Evolutionary conservation across 2,888 invertebrate genomes (phyloP).

Genomic region (Tachina grossa): DNA sequence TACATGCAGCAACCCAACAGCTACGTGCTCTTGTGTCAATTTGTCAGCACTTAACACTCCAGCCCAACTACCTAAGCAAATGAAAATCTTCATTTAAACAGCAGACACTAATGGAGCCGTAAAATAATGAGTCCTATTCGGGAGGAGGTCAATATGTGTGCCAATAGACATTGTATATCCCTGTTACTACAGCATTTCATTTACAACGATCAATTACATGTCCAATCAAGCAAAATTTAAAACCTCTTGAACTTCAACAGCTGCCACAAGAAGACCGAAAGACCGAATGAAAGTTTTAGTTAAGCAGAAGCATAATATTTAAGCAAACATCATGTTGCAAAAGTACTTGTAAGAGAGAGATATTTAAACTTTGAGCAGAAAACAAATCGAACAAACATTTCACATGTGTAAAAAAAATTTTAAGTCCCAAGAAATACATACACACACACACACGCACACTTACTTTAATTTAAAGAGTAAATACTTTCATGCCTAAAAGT

Average conservation of each 20-base stretch:
- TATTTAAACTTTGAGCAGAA: slow-evolving; percentile 6
- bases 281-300: not conserved
- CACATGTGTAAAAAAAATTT: not conserved
- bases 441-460: not conserved
- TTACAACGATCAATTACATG: slow-evolving; percentile 80
- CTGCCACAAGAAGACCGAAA: slow-evolving; percentile 29
- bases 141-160: not conserved
- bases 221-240: slow-evolving; percentile 79
- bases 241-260: slow-evolving; percentile 41
- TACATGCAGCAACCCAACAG: slow-evolving; percentile 35
- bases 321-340: slow-evolving; percentile 46
- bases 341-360: slow-evolving; percentile 5
- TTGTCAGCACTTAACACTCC: slow-evolving; percentile 57
- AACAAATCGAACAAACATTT: slow-evolving; percentile 18
- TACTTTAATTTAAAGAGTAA: not conserved
- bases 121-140: slow-evolving; percentile 11
- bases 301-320: slow-evolving; percentile 2
- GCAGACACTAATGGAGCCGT: not conserved
- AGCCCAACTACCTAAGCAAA: not conserved
- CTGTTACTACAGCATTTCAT: slow-evolving; percentile 52
- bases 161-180: slow-evolving; percentile 32
- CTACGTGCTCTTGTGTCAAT: slow-evolving; percentile 52
- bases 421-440: not conserved
- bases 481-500: slow-evolving; percentile 38
- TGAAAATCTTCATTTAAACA: slow-evolving; percentile 26